A percentile compares a stretch with the other conserved stretches of the same genome.
Evolutionary conservation across 2,888 invertebrate species (phyloP).

Genomic region (Drosophila heteroneura): DNA sequence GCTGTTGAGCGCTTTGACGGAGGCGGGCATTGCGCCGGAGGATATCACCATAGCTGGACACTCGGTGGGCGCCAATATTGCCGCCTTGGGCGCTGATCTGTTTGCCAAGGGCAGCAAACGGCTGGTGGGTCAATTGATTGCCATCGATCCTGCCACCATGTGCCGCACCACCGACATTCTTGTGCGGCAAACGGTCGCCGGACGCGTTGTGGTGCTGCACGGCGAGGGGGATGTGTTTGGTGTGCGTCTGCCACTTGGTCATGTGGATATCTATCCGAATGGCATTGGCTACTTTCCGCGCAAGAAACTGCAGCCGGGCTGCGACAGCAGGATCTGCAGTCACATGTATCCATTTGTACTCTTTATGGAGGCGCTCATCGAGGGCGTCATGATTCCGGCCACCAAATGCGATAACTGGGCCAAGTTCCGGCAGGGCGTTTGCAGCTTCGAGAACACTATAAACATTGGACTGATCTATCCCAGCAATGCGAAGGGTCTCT

Average conservation of each 20-base stretch:
- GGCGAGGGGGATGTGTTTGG: slow-evolving; percentile 82
- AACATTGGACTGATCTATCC: slow-evolving; percentile 78
- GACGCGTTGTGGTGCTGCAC: slow-evolving; percentile 78
- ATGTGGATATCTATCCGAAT: slow-evolving; percentile 83
- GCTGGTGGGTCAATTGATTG: slow-evolving; percentile 75
- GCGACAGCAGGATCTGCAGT: slow-evolving; percentile 77
- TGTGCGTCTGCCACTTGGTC: slow-evolving; percentile 72
- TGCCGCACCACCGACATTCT: slow-evolving; percentile 75
- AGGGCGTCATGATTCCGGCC: slow-evolving; percentile 78
- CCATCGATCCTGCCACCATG: slow-evolving; percentile 82
- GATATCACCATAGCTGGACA: slow-evolving; percentile 80
- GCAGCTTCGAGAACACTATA: slow-evolving; percentile 70
- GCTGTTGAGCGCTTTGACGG: slow-evolving; percentile 62
- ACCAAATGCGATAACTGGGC: slow-evolving; percentile 81
- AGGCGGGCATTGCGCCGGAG: slow-evolving; percentile 59
- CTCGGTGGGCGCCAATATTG: slow-evolving; percentile 84
- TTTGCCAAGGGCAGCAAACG: slow-evolving; percentile 62
- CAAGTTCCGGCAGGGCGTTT: slow-evolving; percentile 71
- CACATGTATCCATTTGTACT: slow-evolving; percentile 82
- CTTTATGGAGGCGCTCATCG: slow-evolving; percentile 82
- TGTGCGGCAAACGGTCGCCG: slow-evolving; percentile 67
- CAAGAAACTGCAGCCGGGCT: slow-evolving; percentile 82
- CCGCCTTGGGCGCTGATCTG: slow-evolving; percentile 76
- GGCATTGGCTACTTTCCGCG: slow-evolving; percentile 80
- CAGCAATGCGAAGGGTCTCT: slow-evolving; percentile 68